Base-by-base conservation (phyloP, 2,888 invertebrate species). In the Pristionchus entomophagus region DNA sequence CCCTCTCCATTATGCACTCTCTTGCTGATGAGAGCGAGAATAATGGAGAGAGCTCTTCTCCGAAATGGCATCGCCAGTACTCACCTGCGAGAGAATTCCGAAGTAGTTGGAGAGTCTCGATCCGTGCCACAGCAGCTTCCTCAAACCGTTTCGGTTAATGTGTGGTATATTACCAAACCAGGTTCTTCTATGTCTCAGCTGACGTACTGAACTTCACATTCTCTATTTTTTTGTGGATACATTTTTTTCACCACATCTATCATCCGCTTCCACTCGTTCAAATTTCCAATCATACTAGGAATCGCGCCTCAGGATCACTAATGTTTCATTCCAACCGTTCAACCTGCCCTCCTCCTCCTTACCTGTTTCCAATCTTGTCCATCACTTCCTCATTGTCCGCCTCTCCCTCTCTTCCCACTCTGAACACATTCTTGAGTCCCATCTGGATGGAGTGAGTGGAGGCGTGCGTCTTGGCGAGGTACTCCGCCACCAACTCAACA, bases 401-500 rank as follows among this genome's bases (percentile, higher is more conserved):
- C 88, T 95, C 94, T 14, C 91, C 91, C 5, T 93, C 90, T 88
- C 94, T 94, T 29, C 91, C 88, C 51, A 94, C 91, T 19, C 90
- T 89, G 91, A 94, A 95, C 17, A 94, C 91, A 81, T 94, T 94
- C 22, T 93, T 77, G 10, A 94, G 87, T 86, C 94, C 95, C 87
- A 97, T 94, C 0, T 95, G 95, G 93, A 96, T 97, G 87, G 95
- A 95, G 94, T 99, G 99, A 0, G 99, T 99, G 6, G 95, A 94
- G 0, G 97, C 99, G 94, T 99, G 98, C 0, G 98, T 99, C 93
- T 98, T 99, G 90, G 95, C 95, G 0, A 97, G 96, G 94, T 98
- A 99, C 81, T 96, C 95, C 81, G 95, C 91, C 29, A 99, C 95
- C 87, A 96, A 93, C 38, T 95, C 89, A 62, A n/a, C n/a, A n/a